Conservation (phyloP, 2,888 invertebrate species). For the Cenopis cana region DNA sequence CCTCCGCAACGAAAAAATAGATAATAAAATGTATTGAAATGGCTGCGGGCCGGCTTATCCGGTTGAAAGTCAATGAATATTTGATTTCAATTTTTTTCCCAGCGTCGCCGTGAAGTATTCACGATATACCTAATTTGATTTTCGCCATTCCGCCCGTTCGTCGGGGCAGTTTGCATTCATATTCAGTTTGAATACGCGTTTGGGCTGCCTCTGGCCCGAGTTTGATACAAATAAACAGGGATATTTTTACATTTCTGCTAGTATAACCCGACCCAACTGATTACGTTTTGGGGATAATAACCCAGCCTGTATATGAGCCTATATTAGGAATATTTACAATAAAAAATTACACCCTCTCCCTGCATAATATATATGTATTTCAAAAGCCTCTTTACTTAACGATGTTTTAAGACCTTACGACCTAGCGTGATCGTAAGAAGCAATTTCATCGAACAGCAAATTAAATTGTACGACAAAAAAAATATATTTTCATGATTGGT, state of each 20-base stretch:
- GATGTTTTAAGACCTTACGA: constrained; percentile 31
- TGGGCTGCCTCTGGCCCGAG: constrained; percentile 80
- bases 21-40: constrained; percentile 85
- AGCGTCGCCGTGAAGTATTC: constrained; percentile 84
- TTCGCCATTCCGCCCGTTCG: constrained; percentile 83
- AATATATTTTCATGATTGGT: constrained; percentile 12
- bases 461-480: constrained; percentile 16
- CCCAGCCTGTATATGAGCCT: constrained; percentile 53
- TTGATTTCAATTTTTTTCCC: constrained; percentile 85
- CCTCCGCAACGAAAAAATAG: constrained; percentile 75
- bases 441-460: constrained; percentile 30
- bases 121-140: constrained; percentile 85
- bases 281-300: constrained; percentile 81
- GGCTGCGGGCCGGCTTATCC: constrained; percentile 84
- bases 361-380: constrained; percentile 40
- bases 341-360: constrained; percentile 61
- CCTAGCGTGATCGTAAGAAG: constrained; percentile 11
- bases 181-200: constrained; percentile 84
- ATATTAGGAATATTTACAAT: constrained; percentile 69
- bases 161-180: constrained; percentile 84
- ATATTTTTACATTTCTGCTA: constrained; percentile 82
- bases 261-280: constrained; percentile 82
- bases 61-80: constrained; percentile 85
- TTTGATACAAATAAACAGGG: constrained; percentile 85
- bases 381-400: constrained; percentile 34